Evolutionary conservation across 2,797 vertebrate genomes (phyloP), one percentile per base, ranked within the genome.

Genomic region (Tachyglossus aculeatus): DNA sequence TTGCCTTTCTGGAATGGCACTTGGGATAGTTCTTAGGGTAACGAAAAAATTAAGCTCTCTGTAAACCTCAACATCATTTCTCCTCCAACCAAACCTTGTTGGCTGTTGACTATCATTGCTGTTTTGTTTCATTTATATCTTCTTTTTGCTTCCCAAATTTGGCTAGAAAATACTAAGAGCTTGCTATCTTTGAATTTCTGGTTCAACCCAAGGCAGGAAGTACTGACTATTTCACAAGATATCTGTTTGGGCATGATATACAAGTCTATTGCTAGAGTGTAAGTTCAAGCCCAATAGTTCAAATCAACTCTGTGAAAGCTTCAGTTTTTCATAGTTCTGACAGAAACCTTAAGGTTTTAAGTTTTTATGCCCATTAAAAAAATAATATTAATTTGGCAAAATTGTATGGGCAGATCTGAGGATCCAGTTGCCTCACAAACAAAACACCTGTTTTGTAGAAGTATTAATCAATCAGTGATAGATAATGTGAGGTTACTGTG

Each of bases 121-220:
- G 61, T 44, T 60, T 43, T 40, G n/a, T 53, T 81, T 74, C 31
- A 38, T 68, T 81, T 68, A 54, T 45, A 52, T 32, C 21, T 47
- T 45, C 7, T 57, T 19, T 66, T 77, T 57, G 44, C 45, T 85
- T 85, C 65, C 82, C 80, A 50, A 34, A 81, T 71, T 63, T 37
- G 61, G 39, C 39, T 48, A 72, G 52, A 74, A 60, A 64, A 37
- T 16, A 64, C 22, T 36, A n/a, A n/a, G 24, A 78, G 64, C 53
- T 71, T 73, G 54, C 76, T 76, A 67, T 76, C 63, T 78, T 78
- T 53, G 24, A 76, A 71, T 74, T 78, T 81, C 38, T 76, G 63
- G 74, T 74, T 78, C 68, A 69, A 81, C 73, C 80, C 67, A 73
- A 74, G 78, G 43, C 38, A 80, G 82, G 82, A 83, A 85, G 58